These are phyloP conservation scores for Chironomus striatipennis DNA, from an alignment of 1,140 invertebrate genomes.

Conservation along the genomic window DNA sequence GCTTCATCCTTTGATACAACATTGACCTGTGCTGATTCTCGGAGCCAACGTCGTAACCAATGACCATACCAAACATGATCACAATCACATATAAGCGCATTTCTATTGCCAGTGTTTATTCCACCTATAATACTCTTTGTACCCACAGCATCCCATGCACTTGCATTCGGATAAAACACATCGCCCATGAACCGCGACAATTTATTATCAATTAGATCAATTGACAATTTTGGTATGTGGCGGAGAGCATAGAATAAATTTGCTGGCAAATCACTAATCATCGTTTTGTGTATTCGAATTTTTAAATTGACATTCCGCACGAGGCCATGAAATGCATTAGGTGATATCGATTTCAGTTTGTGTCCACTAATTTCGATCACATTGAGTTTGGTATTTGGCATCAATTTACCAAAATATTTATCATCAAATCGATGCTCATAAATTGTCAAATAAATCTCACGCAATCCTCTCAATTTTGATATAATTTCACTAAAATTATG, in stretches of 20 bases:
- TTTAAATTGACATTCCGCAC: constrained; percentile 56
- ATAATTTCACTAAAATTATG: constrained; percentile 37
- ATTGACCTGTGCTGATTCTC: constrained; percentile 54
- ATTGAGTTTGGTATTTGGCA: constrained; percentile 63
- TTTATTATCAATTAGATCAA: constrained; percentile 74
- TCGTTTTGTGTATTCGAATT: constrained; percentile 64
- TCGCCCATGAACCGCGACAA: constrained; percentile 68
- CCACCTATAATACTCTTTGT: constrained; percentile 62
- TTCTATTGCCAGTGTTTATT: constrained; percentile 62
- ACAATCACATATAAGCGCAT: constrained; percentile 79
- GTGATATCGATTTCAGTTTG: constrained; percentile 56
- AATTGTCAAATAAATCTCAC: constrained; percentile 59
- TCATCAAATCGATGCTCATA: constrained; percentile 58
- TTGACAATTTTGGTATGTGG: constrained; percentile 65
- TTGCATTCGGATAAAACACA: constrained; percentile 72
- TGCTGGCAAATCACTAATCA: constrained; percentile 62
- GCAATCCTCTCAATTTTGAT: constrained; percentile 43
- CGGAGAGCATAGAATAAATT: constrained; percentile 68
- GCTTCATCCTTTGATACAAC: constrained; percentile 40
- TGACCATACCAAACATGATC: constrained; percentile 79
- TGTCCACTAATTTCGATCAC: constrained; percentile 69
- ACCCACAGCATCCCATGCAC: constrained; percentile 73
- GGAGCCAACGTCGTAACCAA: constrained; percentile 76
- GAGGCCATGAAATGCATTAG: constrained; percentile 61
- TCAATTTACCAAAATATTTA: constrained; percentile 55